Evolutionary conservation across 1,140 invertebrate genomes (phyloP).

Genomic region (Solenopsis invicta): DNA sequence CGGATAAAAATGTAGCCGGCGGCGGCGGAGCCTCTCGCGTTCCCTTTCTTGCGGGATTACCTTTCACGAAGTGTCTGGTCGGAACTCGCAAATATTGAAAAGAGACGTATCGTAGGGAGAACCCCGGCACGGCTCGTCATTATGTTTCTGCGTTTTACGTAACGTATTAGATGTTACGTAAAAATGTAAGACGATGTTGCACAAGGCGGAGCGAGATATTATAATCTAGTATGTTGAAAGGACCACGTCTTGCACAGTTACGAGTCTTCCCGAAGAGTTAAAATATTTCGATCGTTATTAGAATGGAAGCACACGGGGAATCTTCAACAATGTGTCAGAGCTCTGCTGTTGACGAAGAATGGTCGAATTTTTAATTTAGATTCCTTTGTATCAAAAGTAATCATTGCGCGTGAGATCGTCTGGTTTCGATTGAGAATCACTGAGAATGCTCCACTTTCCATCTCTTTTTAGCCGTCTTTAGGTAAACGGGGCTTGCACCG

Average conservation of each 20-base stretch:
- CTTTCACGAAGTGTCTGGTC: conserved; percentile 69
- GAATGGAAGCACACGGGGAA: not conserved
- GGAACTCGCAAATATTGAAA: conserved; percentile 28
- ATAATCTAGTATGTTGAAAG: conserved; percentile 7
- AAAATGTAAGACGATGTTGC: conserved; percentile 11
- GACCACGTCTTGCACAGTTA: not conserved
- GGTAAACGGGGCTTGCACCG: conserved; percentile 22
- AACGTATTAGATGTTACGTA: conserved; percentile 44
- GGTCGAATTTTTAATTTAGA: not conserved
- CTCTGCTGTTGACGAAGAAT: not conserved
- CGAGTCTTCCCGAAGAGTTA: not conserved
- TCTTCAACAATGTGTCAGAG: not conserved
- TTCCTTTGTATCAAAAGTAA: not conserved
- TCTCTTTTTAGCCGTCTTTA: conserved; percentile 63
- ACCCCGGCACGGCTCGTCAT: not conserved
- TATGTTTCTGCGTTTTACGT: conserved; percentile 8
- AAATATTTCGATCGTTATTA: not conserved
- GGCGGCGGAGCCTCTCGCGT: conserved; percentile 54
- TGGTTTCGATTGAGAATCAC: conserved; percentile 57
- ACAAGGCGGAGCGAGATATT: not conserved
- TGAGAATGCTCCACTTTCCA: conserved; percentile 71
- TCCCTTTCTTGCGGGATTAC: conserved; percentile 62
- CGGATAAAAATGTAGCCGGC: conserved; percentile 67
- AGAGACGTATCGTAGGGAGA: conserved; percentile 32
- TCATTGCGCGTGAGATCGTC: not conserved